phyloP scores from a whole-genome alignment of 2,888 invertebrate species.

The Deroplatys truncata region DNA sequence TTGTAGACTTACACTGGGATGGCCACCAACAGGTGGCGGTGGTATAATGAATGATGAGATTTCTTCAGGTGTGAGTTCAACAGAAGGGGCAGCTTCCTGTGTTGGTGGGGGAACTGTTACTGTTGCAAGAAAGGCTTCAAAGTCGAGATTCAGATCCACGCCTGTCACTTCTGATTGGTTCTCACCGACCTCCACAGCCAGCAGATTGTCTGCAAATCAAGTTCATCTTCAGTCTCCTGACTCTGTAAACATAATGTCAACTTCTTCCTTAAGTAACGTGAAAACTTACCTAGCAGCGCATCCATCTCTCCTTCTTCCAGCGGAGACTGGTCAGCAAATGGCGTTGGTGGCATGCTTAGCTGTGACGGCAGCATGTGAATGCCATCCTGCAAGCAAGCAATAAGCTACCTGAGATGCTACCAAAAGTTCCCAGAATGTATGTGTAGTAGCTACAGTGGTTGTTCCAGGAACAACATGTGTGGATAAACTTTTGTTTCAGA shows the following conservation, averaged over 20 bases:
- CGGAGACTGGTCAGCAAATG: constrained; percentile 62
- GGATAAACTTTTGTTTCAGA: no score
- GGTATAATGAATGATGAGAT: constrained; percentile 83
- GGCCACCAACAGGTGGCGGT: constrained; percentile 55
- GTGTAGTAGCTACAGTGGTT: not conserved
- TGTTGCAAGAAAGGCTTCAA: constrained; percentile 80
- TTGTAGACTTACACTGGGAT: constrained; percentile 31
- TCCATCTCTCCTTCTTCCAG: constrained; percentile 38
- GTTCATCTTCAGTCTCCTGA: not conserved
- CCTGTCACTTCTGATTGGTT: constrained; percentile 36
- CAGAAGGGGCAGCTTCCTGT: constrained; percentile 60
- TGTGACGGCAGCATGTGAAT: constrained; percentile 62
- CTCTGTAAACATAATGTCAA: not conserved
- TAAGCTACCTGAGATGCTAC: not conserved
- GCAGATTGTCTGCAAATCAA: constrained; percentile 1
- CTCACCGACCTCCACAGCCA: constrained; percentile 3
- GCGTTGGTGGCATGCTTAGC: constrained; percentile 68
- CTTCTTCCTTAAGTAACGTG: not conserved
- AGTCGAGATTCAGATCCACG: constrained; percentile 53
- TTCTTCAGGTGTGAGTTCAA: constrained; percentile 76
- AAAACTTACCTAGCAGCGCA: not conserved
- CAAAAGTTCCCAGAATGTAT: not conserved
- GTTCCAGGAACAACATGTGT: no score
- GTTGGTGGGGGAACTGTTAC: constrained; percentile 79
- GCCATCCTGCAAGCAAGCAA: constrained; percentile 52